Evolutionary conservation across 1,140 invertebrate genomes (phyloP), one percentile per base, ranked within the genome.

Genomic region (Apis cerana): DNA sequence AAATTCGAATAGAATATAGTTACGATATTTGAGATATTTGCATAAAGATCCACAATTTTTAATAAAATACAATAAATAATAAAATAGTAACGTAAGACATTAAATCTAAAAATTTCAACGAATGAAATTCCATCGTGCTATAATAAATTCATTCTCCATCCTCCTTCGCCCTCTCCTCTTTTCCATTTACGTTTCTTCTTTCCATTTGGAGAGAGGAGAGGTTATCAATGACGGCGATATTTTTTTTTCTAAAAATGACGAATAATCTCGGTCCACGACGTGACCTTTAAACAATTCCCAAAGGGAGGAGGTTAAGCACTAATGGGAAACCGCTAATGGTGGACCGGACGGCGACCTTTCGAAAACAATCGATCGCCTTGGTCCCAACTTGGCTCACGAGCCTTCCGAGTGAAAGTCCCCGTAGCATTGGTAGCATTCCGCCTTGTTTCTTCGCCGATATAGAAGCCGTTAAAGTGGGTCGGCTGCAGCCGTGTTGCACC

Each of bases 391-490:
- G 80, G 76, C 80, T 67, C 78, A 83, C 88, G 87, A 91, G 85
- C 90, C 90, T 92, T 91, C 90, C 89, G 90, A 93, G 92, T 93
- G 92, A 93, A 93, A 93, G 92, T 93, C 87, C 85, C 88, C 75
- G 80, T 88, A 87, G 87, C 91, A 91, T 90, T 91, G 86, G 88
- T 90, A 90, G 89, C 91, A 92, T 92, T 92, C 92, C 91, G 89
- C 85, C 87, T 74, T 52, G 91, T 93, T 93, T 92, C 90, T 91
- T 93, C 90, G 89, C 85, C 90, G 90, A 91, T 90, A 91, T 91
- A 72, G 75, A 74, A 80, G n/a, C 79, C 52, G 56, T 27, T 80
- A 48, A 85, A 89, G 91, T 92, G 80, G 92, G 91, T 92, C 92
- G 92, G 82, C 76, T 86, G 85, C 86, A 89, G 85, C 85, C 86